A percentile compares a stretch with the other conserved stretches of the same genome.
phyloP scores from a whole-genome alignment of 2,113 vertebrate genomes.

The Canis aureus region DNA sequence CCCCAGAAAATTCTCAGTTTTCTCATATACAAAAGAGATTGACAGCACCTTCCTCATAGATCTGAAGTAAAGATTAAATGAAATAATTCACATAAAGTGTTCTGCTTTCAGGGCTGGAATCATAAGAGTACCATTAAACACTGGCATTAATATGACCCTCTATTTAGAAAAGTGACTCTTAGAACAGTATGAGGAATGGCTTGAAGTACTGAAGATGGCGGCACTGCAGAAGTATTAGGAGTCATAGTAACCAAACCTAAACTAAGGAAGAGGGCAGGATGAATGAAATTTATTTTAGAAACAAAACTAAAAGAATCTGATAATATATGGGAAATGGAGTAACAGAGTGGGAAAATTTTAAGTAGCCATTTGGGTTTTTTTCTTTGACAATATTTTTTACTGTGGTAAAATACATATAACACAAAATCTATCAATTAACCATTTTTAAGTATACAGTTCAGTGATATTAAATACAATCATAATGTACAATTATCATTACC shows the following conservation, averaged over 20 bases:
- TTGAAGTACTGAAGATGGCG: neutral
- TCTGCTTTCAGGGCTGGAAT: conserved; percentile 41
- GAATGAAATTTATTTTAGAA: conserved; percentile 46
- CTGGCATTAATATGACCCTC: neutral
- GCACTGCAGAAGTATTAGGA: neutral
- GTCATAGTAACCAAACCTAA: neutral
- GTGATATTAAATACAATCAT: conserved; percentile 2
- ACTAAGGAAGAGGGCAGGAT: neutral
- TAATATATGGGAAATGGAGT: neutral
- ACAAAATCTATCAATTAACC: neutral
- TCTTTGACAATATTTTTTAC: neutral
- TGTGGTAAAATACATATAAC: neutral
- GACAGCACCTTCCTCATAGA: conserved; percentile 8
- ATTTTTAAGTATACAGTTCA: neutral
- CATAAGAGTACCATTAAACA: conserved; percentile 8
- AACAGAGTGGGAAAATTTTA: neutral
- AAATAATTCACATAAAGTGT: neutral
- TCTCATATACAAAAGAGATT: conserved; percentile 27
- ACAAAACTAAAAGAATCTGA: conserved; percentile 45
- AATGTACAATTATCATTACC: neutral
- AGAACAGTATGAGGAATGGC: neutral
- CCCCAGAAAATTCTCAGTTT: conserved; percentile 46
- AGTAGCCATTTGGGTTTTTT: neutral
- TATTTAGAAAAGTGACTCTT: conserved; percentile 21
- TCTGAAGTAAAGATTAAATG: conserved; percentile 28